Conservation (phyloP, 2,113 vertebrate species). For the Sciurus niger region DNA sequence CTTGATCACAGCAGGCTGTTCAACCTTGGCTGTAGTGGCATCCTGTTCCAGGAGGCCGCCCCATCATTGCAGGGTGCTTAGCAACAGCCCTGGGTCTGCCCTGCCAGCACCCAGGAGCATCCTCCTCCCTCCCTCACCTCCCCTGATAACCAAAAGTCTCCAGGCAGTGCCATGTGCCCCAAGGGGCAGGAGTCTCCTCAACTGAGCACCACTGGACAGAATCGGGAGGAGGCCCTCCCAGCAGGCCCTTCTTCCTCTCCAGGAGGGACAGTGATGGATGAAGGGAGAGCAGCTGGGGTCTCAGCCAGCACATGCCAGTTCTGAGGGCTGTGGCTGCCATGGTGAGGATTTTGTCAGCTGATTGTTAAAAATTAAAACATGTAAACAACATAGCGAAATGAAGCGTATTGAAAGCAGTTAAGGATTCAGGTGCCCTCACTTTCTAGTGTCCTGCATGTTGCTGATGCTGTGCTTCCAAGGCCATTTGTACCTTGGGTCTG, state of each 20-base stretch:
- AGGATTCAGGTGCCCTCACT: neutral
- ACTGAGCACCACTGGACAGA: neutral
- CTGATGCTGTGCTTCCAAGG: accelerated
- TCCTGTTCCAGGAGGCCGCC: accelerated
- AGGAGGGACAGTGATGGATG: accelerated
- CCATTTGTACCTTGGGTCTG: accelerated
- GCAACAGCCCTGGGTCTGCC: too few species aligned
- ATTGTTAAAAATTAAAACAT: neutral
- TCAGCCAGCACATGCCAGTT: accelerated
- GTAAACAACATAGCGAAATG: neutral
- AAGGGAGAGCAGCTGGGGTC: accelerated
- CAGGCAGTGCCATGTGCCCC: too few species aligned
- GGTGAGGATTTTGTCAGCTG: neutral
- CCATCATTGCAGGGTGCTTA: accelerated
- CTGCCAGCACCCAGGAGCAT: accelerated
- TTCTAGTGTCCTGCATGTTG: neutral
- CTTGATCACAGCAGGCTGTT: too few species aligned
- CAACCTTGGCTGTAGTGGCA: accelerated
- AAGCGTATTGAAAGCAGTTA: neutral
- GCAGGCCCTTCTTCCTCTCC: neutral
- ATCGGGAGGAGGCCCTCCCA: too few species aligned
- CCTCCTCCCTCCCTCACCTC: accelerated
- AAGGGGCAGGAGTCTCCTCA: too few species aligned
- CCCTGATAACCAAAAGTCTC: neutral
- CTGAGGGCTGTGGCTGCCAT: accelerated